Evolutionary conservation across 2,113 vertebrate species (phyloP).

Genomic region (Erpornis zantholeuca): DNA sequence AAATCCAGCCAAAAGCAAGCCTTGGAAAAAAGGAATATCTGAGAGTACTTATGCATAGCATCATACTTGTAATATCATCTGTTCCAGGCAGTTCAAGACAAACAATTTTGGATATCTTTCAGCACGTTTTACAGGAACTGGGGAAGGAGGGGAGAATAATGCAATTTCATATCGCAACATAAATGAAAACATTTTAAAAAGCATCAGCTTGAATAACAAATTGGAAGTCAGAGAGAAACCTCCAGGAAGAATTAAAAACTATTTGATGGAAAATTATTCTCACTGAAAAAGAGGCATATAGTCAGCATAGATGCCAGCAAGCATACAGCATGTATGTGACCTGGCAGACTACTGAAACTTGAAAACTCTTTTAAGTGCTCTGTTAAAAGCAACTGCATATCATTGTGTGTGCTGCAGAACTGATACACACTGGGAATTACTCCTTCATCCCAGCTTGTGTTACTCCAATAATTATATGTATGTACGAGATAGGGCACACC

Average conservation of each 20-base stretch:
- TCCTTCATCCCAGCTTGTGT: neutral
- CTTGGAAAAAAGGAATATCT: neutral
- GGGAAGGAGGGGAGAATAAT: fast-evolving
- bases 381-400: neutral
- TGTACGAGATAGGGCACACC: neutral
- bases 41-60: neutral
- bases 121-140: neutral
- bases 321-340: neutral
- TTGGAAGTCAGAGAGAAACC: neutral
- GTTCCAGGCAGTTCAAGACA: neutral
- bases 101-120: neutral
- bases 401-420: neutral
- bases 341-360: neutral
- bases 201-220: neutral
- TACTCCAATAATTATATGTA: neutral
- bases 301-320: neutral
- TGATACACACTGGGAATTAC: neutral
- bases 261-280: neutral
- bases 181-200: neutral
- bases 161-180: neutral
- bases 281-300: neutral
- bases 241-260: neutral
- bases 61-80: neutral
- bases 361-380: neutral
- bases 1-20: neutral